Evolutionary conservation across 2,888 invertebrate genomes (phyloP), one percentile per base, ranked within the genome.

Genomic region (Trachelus troglodyta): DNA sequence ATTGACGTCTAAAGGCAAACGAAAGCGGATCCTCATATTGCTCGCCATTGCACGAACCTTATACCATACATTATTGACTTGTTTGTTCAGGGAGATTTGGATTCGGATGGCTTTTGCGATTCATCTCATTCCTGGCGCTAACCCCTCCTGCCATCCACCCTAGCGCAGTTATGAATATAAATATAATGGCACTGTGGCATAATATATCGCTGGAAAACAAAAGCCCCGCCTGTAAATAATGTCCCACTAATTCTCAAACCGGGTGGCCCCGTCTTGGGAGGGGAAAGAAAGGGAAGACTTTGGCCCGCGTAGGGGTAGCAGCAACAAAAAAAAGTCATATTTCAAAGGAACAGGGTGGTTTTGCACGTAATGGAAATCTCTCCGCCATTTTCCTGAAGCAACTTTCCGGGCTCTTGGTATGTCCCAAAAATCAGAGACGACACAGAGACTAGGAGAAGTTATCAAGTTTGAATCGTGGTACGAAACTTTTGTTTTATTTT

Each of bases 351-450:
- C 73, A 75, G 31, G 77, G 77, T 80, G 77, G 77, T 83, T 84
- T 83, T 83, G 82, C 81, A 79, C 77, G 76, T 79, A 81, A 85
- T 86, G 83, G 84, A 85, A 85, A 86, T 85, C 83, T 82, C 81
- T 76, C 56, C 37, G 34, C 69, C 56, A 56, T 56, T 23, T 56
- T 56, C 56, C 56, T 56, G 23, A 56, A 56, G 56, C 56, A 23
- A 23, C 56, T 9, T 56, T 2, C 9, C 23, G 23, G 0, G 56
- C 56, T 23, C 23, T 56, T 56, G 6, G 23, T 15, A 9, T 9
- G 56, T 15, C 23, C 2, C 6, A 56, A 56, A 23, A 56, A 6
- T 23, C 56, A 6, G 23, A 6, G 9, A 40, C 9, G 15, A 15
- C 40, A 2, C 15, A 2, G 15, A 40, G 23, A 40, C 40, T 4